These are phyloP conservation scores for Fragum sueziense DNA, from an alignment of 2,888 invertebrate genomes.

Conservation along the genomic window DNA sequence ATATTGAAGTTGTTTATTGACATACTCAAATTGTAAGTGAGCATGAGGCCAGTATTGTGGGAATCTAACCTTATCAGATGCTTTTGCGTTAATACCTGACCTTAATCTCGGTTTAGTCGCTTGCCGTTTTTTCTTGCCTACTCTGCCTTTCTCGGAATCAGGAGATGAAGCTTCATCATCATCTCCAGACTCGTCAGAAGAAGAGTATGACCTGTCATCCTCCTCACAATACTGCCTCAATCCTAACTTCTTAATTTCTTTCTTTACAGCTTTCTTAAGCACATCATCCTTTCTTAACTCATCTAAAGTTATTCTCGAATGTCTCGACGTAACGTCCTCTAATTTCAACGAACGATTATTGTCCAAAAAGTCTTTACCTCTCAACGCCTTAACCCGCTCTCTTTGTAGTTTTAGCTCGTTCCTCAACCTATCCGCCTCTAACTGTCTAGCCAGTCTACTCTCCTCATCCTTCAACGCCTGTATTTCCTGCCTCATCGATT, in stretches of 20 bases:
- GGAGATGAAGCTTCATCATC: neutral
- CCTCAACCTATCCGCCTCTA: neutral
- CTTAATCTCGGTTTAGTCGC: neutral
- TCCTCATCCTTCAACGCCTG: neutral
- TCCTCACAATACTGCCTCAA: neutral
- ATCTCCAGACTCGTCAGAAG: neutral
- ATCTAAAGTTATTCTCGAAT: slow-evolving; percentile 1
- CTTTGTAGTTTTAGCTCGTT: neutral
- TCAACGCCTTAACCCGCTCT: neutral
- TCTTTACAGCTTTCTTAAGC: neutral
- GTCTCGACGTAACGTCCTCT: neutral
- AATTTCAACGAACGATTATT: neutral
- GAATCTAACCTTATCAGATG: neutral
- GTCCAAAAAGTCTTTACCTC: neutral
- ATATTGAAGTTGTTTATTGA: neutral
- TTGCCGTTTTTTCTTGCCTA: neutral
- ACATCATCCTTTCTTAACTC: slow-evolving; percentile 3
- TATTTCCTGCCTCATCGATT: neutral
- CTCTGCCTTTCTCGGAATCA: neutral
- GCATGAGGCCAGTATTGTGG: neutral
- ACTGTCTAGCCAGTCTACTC: neutral
- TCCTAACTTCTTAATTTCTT: slow-evolving; percentile 13
- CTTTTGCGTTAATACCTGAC: slow-evolving; percentile 12
- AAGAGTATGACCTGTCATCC: neutral
- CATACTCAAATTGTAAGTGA: slow-evolving; percentile 7